These are phyloP conservation scores for Chiloscyllium plagiosum DNA, from an alignment of 2,113 vertebrate genomes.

Conservation along the genomic window DNA sequence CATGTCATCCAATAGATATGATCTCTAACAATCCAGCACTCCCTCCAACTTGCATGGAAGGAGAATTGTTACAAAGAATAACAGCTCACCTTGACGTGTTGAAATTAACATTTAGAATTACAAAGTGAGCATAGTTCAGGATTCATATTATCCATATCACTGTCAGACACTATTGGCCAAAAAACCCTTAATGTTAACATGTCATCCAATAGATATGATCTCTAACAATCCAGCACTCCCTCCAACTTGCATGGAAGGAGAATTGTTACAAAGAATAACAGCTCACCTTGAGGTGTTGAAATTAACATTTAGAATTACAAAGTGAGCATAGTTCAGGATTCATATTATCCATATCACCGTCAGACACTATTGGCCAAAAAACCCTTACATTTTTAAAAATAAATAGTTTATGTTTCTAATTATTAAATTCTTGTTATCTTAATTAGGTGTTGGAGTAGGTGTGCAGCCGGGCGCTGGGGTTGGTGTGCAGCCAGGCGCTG, in stretches of 20 bases:
- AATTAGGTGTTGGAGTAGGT: slow-evolving; percentile 13
- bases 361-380: not conserved
- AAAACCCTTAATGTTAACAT: no score
- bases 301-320: not conserved
- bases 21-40: not conserved
- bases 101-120: not conserved
- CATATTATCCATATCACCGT: not conserved
- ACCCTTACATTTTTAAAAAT: not conserved
- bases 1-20: not conserved
- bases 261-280: not conserved
- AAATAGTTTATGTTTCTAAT: not conserved
- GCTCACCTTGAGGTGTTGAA: not conserved
- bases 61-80: not conserved
- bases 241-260: not conserved
- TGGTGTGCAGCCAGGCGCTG: not conserved
- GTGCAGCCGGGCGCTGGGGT: not conserved
- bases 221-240: not conserved
- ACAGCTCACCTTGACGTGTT: not conserved
- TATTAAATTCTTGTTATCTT: not conserved
- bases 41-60: not conserved
- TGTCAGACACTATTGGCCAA: not conserved
- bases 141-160: not conserved
- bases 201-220: not conserved
- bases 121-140: not conserved
- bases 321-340: not conserved